phyloP scores from a whole-genome alignment of 2,888 invertebrate species.

The Cantharis lateralis region DNA sequence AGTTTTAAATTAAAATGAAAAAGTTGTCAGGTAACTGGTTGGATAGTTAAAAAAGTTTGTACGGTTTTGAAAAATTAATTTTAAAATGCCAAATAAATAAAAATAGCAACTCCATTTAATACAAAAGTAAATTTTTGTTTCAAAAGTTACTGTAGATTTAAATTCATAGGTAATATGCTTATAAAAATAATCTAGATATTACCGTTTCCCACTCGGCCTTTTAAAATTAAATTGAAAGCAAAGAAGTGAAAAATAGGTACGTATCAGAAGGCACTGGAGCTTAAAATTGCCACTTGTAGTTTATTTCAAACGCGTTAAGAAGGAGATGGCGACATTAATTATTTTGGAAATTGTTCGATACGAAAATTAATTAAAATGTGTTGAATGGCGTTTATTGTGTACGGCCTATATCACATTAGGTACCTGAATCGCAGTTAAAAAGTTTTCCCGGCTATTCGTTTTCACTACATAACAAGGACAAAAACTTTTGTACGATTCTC shows the following conservation, averaged over 20 bases:
- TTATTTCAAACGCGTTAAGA: conserved; percentile 12
- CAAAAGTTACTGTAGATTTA: background rate
- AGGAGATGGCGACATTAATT: conserved; percentile 11
- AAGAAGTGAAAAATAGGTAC: conserved; percentile 22
- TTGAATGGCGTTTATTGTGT: conserved; percentile 1
- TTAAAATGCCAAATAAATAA: background rate
- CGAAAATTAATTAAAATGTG: conserved; percentile 4
- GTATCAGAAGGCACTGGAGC: conserved; percentile 19
- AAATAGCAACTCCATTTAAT: background rate
- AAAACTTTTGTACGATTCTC: conserved; percentile 10
- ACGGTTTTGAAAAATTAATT: background rate
- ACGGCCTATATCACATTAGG: background rate
- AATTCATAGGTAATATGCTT: background rate
- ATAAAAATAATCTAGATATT: background rate
- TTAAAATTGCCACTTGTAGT: conserved; percentile 22
- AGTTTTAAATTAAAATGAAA: background rate
- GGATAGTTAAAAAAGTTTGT: background rate
- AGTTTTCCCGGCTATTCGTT: conserved; percentile 7
- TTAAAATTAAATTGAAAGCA: conserved; percentile 25
- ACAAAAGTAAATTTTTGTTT: background rate
- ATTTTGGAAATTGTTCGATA: conserved; percentile 8
- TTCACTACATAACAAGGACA: conserved; percentile 4
- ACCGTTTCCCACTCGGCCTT: conserved; percentile 10
- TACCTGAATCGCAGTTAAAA: conserved; percentile 6
- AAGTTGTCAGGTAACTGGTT: background rate